These are phyloP conservation scores for Eumerus sabulonum DNA, from an alignment of 2,888 invertebrate species.

Conservation along the genomic window DNA sequence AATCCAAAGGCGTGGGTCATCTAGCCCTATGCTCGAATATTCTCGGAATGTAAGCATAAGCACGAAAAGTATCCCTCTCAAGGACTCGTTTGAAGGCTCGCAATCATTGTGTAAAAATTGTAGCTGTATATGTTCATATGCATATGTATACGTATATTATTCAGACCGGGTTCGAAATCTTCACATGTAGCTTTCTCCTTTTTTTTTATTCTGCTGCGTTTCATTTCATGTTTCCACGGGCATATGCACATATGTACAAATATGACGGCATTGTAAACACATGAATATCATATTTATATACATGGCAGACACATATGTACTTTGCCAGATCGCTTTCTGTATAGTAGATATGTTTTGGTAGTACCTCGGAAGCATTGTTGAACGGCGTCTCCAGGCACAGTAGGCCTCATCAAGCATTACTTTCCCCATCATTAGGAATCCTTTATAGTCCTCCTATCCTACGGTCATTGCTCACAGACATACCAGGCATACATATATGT, in stretches of 20 bases:
- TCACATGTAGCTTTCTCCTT: too few species aligned
- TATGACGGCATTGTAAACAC: neutral
- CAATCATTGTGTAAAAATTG: slow-evolving; percentile 32
- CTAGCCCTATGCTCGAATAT: slow-evolving; percentile 38
- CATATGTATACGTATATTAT: neutral
- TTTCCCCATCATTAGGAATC: slow-evolving; percentile 68
- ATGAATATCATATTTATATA: slow-evolving; percentile 63
- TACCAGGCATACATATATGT: neutral
- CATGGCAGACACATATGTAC: slow-evolving; percentile 28
- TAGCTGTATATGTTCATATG: slow-evolving; percentile 13
- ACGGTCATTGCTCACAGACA: slow-evolving; percentile 13
- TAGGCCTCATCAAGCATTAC: slow-evolving; percentile 63
- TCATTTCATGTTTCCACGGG: too few species aligned
- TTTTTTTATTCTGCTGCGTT: too few species aligned
- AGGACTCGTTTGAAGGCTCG: slow-evolving; percentile 49
- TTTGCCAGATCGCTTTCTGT: too few species aligned
- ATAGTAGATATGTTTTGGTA: slow-evolving; percentile 15
- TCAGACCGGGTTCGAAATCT: too few species aligned
- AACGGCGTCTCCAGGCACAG: slow-evolving; percentile 38
- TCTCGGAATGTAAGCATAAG: slow-evolving; percentile 11
- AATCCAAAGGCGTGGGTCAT: slow-evolving; percentile 51
- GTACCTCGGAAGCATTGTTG: slow-evolving; percentile 9
- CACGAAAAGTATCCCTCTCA: slow-evolving; percentile 25
- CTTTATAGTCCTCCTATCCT: slow-evolving; percentile 60
- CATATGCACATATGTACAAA: too few species aligned